Base-by-base conservation (phyloP, 2,113 vertebrate species). In the Entomyzon cyanotis region DNA sequence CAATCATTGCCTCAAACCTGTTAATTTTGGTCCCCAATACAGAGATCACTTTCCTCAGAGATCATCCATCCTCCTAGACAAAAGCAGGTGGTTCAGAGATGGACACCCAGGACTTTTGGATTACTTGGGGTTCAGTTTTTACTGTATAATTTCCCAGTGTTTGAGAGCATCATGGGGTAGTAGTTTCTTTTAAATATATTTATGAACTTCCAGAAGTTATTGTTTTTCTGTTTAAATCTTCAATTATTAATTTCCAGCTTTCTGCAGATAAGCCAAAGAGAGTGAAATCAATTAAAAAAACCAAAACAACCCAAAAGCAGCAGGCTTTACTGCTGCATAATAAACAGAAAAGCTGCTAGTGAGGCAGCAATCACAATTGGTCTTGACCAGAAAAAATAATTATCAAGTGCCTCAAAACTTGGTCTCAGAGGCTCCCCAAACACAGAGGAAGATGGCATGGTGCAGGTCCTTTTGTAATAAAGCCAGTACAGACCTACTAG, bases 241-340 rank as follows among this genome's bases (percentile, higher is more conserved):
- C 50, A 88, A 49, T 78, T 86, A 77, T 69, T 90, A 33, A 83
- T 70, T 68, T 35, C 30, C 35, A 94, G 33, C 52, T 92, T 93
- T 74, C 77, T 92, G 58, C 55, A 90, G 42, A 67, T 67, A 93
- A 80, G 35, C 12, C 11, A 81, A 70, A 91, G 39, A 82, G 89
- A 94, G 16, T 30, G 11, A 90, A 77, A 80, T 75, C 30, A 73
- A 88, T 93, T 92, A 9, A 35, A 84, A 87, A 47, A 59, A 20
- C 2, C 64, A 49, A 64, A 53, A 9, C 49, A 68, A 81, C 30
- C 10, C 2, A 0, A 65, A 74, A 53, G 4, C 49, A 89, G 22
- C 35, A 68, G 33, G 69, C 15, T 89, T 89, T 69, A 52, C 44
- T 90, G 42, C 53, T 49, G 37, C 31, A 65, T 23, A 55, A 67